Conservation (phyloP, 53 echinoderm and acorn worm genomes). For the Mesocentrotus franciscanus region DNA sequence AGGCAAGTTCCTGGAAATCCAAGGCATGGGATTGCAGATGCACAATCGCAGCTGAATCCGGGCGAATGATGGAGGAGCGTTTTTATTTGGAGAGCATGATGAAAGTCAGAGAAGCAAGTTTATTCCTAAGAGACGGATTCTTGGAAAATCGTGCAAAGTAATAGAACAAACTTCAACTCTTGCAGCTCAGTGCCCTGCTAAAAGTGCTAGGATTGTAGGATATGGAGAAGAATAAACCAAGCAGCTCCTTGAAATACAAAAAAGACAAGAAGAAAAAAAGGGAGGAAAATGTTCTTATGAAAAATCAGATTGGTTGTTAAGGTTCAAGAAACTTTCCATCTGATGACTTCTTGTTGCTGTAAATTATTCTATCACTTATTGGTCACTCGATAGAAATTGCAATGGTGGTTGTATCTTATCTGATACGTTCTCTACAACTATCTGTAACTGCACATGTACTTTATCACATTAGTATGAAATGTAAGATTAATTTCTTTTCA, state of each 20-base stretch:
- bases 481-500: too few relatives aligned
- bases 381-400: too few relatives aligned
- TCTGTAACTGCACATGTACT: too few relatives aligned
- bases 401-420: too few relatives aligned
- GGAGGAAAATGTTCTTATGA: neutral
- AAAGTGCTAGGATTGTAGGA: neutral
- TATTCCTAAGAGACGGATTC: neutral
- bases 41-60: neutral
- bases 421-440: too few relatives aligned
- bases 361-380: too few relatives aligned
- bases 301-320: neutral
- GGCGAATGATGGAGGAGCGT: slow-evolving; percentile 10
- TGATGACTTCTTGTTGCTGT: neutral
- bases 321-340: neutral
- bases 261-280: neutral
- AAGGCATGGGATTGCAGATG: neutral
- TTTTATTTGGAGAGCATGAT: neutral
- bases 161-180: neutral
- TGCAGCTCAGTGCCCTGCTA: neutral
- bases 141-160: neutral
- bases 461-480: too few relatives aligned
- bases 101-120: neutral
- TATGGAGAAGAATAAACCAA: neutral
- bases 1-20: neutral
- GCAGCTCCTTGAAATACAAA: neutral